Evolutionary conservation across 2,113 vertebrate genomes (phyloP).

Genomic region (Semnornis frantzii): DNA sequence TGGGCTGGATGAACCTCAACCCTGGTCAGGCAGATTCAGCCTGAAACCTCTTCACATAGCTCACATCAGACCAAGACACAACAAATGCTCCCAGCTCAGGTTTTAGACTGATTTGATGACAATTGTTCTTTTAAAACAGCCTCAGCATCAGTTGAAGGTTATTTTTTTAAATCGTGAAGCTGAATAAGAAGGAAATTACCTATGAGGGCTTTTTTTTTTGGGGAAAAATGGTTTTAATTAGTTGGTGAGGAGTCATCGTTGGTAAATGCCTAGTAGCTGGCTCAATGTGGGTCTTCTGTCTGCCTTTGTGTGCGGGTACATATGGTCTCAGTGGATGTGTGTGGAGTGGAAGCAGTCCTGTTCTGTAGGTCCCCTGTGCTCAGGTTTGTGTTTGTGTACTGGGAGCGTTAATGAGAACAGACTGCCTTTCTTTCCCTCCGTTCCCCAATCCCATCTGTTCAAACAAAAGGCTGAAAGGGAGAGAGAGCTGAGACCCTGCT

Average conservation of each 20-base stretch:
- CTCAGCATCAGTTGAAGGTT: neutral
- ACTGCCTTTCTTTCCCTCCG: constrained; percentile 79
- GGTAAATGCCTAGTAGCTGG: constrained; percentile 48
- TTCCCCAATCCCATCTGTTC: constrained; percentile 84
- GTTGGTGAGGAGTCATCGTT: constrained; percentile 47
- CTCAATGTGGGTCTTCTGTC: constrained; percentile 6
- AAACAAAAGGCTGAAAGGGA: constrained; percentile 85
- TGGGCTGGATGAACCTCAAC: neutral
- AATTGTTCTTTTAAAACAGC: neutral
- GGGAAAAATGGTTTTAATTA: neutral
- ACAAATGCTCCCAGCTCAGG: neutral
- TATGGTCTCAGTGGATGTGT: constrained; percentile 65
- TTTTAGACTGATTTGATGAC: neutral
- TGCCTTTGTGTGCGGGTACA: constrained; percentile 67
- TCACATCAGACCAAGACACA: neutral
- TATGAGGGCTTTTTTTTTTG: neutral
- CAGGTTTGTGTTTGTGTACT: constrained; percentile 81
- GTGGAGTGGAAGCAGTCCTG: constrained; percentile 70
- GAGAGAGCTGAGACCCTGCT: constrained; percentile 83
- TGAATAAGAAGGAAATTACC: constrained; percentile 15
- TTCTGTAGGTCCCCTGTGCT: constrained; percentile 74
- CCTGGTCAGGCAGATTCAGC: neutral
- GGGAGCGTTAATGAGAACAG: constrained; percentile 85
- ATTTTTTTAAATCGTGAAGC: constrained; percentile 11
- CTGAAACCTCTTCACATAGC: neutral